Percentiles rank a stretch among this genome's conserved stretches.
These are phyloP conservation scores for Euphonia xanthogaster DNA, from an alignment of 2,797 vertebrate genomes.

Conservation along the genomic window DNA sequence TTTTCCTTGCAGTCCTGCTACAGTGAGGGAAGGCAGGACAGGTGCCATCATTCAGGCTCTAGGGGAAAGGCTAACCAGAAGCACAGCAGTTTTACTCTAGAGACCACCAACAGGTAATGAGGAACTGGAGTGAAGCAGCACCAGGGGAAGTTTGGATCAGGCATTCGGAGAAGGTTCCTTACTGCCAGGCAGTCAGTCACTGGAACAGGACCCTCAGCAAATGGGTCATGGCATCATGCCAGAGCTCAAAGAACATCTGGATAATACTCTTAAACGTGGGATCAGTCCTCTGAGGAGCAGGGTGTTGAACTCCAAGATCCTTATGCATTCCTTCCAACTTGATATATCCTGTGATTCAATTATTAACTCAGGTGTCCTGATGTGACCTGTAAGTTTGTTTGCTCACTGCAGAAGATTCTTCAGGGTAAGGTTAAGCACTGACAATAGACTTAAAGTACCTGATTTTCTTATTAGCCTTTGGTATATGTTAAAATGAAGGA, in stretches of 20 bases:
- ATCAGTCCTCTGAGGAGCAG: not conserved
- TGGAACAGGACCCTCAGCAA: not conserved
- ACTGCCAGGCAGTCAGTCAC: not conserved
- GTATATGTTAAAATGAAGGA: not conserved
- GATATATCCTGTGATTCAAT: not conserved
- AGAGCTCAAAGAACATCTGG: not conserved
- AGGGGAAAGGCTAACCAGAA: not conserved
- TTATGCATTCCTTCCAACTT: not conserved
- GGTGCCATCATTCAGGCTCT: fast-evolving
- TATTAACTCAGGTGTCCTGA: not conserved
- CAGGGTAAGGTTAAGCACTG: not conserved
- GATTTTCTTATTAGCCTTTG: not conserved
- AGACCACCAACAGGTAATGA: fast-evolving
- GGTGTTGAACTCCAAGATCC: not conserved
- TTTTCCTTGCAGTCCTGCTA: not conserved
- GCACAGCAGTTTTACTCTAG: not conserved
- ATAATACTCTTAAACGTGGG: not conserved
- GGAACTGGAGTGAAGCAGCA: not conserved
- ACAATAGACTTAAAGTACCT: not conserved
- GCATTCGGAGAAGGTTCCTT: not conserved
- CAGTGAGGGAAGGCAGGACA: not conserved
- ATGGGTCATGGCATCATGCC: not conserved
- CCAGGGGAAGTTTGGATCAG: not conserved
- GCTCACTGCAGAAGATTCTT: not conserved
- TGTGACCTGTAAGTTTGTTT: not conserved